Evolutionary conservation across 2,113 vertebrate genomes (phyloP), one percentile per base, ranked within the genome.

Genomic region (Pangasianodon gigas): DNA sequence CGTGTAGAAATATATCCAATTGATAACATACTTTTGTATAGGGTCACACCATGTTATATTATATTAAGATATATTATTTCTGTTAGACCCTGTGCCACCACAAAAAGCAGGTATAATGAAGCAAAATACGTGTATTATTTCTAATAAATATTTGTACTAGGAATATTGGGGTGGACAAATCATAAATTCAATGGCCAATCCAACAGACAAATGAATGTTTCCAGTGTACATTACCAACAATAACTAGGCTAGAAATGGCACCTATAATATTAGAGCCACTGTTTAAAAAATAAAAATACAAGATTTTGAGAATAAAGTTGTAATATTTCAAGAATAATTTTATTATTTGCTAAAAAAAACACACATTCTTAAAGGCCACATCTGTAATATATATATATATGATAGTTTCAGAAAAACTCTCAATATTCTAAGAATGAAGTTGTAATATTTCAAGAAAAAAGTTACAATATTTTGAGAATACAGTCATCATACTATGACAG

Each of bases 1-100:
- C 90, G 92, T 87, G 84, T 60, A 67, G 37, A 74, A 51, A 51
- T 69, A 26, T 29, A 37, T 85, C 21, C 29, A 32, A 26, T 21
- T 84, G 13, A 6, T 32, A 21, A 44, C 32, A 37, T 77, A 26
- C 19, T 88, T 13, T 3, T 60, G 21, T 19, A 87, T 37, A 14
- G 41, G 41, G 2, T 32, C 11, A 26, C 37, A 67, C 2, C 19
- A 9, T 19, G 18, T 67, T 48, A 41, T 16, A 37, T 37, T 37
- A 37, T 37, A 1, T 37, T n/a, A 44, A n/a, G 52, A 13, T 16
- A 46, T 58, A 0, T 77, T 44, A 5, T 71, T 56, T 87, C 26
- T 74, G 71, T 74, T 37, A 8, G 18, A 21, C 71, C 67, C 67
- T 37, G n/a, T 37, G 67, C n/a, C 32, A 71, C n/a, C 24, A 26